These are phyloP conservation scores for Eulithis testata DNA, from an alignment of 2,888 invertebrate genomes.

Conservation along the genomic window DNA sequence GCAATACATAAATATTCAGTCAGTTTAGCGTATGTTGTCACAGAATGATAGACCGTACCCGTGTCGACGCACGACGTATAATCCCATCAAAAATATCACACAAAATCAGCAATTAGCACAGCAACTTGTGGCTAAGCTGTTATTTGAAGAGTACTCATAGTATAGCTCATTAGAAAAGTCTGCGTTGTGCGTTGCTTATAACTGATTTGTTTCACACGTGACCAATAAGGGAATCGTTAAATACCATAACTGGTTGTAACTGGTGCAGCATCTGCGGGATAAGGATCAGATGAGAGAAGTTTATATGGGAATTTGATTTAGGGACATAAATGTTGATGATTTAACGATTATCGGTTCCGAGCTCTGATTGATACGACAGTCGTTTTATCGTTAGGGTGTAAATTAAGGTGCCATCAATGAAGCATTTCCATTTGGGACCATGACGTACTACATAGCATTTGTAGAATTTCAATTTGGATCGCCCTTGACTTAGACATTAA, in stretches of 20 bases:
- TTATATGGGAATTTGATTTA: constrained; percentile 25
- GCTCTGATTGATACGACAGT: neutral
- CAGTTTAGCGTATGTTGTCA: too few relatives aligned
- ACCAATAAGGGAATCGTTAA: neutral
- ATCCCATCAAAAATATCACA: too few relatives aligned
- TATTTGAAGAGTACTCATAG: too few relatives aligned
- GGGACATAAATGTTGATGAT: constrained; percentile 15
- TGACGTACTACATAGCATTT: neutral
- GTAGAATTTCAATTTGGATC: too few relatives aligned
- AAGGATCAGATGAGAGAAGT: constrained; percentile 16
- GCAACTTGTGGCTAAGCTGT: too few relatives aligned
- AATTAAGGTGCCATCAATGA: neutral
- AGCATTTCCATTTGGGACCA: neutral
- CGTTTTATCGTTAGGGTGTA: neutral
- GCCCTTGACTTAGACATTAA: too few relatives aligned
- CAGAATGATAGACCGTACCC: neutral
- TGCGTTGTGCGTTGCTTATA: too few relatives aligned
- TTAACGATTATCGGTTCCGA: constrained; percentile 7
- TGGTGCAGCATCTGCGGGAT: constrained; percentile 10
- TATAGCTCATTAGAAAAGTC: too few relatives aligned
- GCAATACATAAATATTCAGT: too few relatives aligned
- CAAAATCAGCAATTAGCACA: too few relatives aligned
- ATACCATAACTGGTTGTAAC: constrained; percentile 3
- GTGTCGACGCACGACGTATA: neutral
- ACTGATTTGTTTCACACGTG: neutral